Evolutionary conservation across 2,888 invertebrate genomes (phyloP).

Genomic region (Argyresthia albistria): DNA sequence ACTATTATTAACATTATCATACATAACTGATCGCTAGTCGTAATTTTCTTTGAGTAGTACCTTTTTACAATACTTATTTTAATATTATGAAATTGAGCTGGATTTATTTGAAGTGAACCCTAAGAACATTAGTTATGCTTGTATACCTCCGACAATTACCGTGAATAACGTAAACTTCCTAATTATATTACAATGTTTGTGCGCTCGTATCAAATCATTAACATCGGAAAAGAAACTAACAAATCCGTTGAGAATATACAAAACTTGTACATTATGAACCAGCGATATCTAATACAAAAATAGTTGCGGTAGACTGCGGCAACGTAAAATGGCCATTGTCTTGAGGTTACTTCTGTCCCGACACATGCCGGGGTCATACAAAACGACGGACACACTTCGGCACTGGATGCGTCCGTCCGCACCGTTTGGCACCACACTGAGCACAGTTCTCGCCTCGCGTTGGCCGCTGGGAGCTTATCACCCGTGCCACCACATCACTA

Average conservation of each 20-base stretch:
- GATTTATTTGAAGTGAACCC: slow-evolving; percentile 64
- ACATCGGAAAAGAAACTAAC: slow-evolving; percentile 36
- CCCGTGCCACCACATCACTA: slow-evolving; percentile 73
- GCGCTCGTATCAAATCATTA: slow-evolving; percentile 63
- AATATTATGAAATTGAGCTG: slow-evolving; percentile 66
- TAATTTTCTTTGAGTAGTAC: slow-evolving; percentile 42
- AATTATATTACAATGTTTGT: slow-evolving; percentile 61
- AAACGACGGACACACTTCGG: slow-evolving; percentile 58
- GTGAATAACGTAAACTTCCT: slow-evolving; percentile 38
- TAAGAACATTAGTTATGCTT: slow-evolving; percentile 33
- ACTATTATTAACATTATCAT: slow-evolving; percentile 29
- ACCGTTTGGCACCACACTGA: slow-evolving; percentile 60
- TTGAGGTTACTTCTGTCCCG: slow-evolving; percentile 20
- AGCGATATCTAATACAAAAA: slow-evolving; percentile 58
- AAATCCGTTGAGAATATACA: slow-evolving; percentile 32
- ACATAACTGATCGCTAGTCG: slow-evolving; percentile 42
- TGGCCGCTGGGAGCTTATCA: slow-evolving; percentile 61
- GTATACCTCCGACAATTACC: slow-evolving; percentile 21
- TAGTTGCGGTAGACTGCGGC: slow-evolving; percentile 50
- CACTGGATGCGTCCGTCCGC: slow-evolving; percentile 53
- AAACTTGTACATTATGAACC: slow-evolving; percentile 35
- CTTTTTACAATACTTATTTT: slow-evolving; percentile 44
- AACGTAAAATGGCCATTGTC: slow-evolving; percentile 40
- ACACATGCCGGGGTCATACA: slow-evolving; percentile 26
- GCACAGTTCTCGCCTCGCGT: slow-evolving; percentile 52